Evolutionary conservation across 2,113 vertebrate species (phyloP).

Genomic region (Eupsittula cactorum): DNA sequence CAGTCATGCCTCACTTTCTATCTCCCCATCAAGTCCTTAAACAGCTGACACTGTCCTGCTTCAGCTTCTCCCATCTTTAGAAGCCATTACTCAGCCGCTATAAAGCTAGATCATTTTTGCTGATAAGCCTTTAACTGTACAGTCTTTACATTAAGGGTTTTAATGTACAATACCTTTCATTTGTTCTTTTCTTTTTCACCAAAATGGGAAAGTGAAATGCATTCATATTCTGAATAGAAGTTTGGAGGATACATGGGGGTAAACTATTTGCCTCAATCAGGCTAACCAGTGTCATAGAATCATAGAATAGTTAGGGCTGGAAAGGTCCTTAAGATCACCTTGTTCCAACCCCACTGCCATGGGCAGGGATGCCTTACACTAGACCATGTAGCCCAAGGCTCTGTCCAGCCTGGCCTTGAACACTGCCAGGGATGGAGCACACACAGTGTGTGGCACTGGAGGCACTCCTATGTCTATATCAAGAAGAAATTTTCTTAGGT

Average conservation of each 20-base stretch:
- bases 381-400: not conserved
- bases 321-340: not conserved
- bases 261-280: not conserved
- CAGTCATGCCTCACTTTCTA: not conserved
- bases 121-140: not conserved
- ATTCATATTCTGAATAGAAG: not conserved
- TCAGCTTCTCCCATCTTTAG: not conserved
- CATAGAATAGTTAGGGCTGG: not conserved
- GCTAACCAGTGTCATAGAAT: not conserved
- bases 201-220: not conserved
- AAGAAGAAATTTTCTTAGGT: not conserved
- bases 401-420: not conserved
- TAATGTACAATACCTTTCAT: not conserved
- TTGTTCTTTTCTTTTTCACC: not conserved
- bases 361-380: not conserved
- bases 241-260: not conserved
- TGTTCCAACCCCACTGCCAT: not conserved
- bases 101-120: not conserved
- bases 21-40: not conserved
- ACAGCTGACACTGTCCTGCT: not conserved
- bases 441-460: not conserved
- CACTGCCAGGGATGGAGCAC: not conserved
- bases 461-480: not conserved
- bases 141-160: not conserved
- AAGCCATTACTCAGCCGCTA: not conserved